Base-by-base conservation (phyloP, 2,888 invertebrate genomes). In the Auanema freiburgensis region DNA sequence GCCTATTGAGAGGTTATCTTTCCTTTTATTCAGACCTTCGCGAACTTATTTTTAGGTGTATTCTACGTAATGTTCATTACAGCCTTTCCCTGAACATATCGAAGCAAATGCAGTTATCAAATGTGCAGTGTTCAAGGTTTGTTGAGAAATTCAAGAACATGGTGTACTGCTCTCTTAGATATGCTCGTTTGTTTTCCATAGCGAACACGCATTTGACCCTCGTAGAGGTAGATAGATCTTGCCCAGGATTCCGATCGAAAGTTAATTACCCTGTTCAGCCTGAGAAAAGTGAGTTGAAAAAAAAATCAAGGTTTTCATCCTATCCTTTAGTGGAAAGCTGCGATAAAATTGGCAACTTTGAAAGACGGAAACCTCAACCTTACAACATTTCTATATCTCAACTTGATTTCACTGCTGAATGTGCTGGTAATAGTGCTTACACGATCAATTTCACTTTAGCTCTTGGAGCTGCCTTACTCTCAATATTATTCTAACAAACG, bases 201-300 rank as follows among this genome's bases (percentile, higher is more conserved):
- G 65, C 69, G 1, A 62, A 63, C 11, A 76, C 76, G 21, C 69
- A 66, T 10, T 66, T 76, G 23, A 64, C 71, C 16, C 60, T 76
- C 53, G 62, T 76, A n/a, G 63, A 72, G 18, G 65, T 66, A 1
- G 71, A 71, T 50, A 49, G 62, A 11, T 58, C 71, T 0, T 75
- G 75, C 65, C 54, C 57, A n/a, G 49, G 57, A 14, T 72, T 67
- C 49, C 59, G 41, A 8, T 55, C 67, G 21, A 66, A 66, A 42
- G 58, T 53, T 18, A 40, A 23, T 12, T 65, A 60, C 42, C 65
- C 67, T 18, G 56, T 67, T 14, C 60, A 68, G 43, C 72, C 70
- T 0, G 41, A 55, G 14, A 70, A 70, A 65, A 53, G 71, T 70
- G 14, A 66, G 71, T 65, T 51, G 14, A 12, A 2, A 55, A 42